Conservation (phyloP, 2,888 invertebrate species). For the Dexiosoma caninum region DNA sequence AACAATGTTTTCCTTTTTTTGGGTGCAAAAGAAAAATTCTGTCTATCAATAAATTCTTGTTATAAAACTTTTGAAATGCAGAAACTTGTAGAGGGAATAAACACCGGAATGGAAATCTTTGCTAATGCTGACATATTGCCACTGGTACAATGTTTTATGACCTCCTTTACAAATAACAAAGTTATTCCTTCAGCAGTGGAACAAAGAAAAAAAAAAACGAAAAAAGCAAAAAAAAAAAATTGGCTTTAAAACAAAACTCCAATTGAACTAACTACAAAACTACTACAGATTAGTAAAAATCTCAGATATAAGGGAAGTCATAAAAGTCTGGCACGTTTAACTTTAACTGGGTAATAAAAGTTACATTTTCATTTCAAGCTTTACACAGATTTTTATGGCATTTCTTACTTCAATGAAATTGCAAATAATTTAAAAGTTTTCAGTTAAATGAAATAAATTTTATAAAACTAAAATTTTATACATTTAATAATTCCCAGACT, state of each 20-base stretch:
- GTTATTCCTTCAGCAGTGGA: too few relatives aligned
- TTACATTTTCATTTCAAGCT: too few relatives aligned
- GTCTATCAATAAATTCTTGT: slow-evolving; percentile 31
- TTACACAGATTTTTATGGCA: too few relatives aligned
- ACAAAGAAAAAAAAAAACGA: too few relatives aligned
- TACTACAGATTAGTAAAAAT: not conserved
- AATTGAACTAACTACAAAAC: not conserved
- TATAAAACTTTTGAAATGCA: slow-evolving; percentile 9
- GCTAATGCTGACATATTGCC: slow-evolving; percentile 52
- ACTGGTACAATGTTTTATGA: slow-evolving; percentile 35
- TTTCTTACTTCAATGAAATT: too few relatives aligned
- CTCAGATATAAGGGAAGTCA: not conserved
- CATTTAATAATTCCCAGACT: too few relatives aligned
- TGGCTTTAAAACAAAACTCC: slow-evolving; percentile 35
- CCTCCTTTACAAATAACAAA: slow-evolving; percentile 24
- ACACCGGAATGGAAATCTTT: slow-evolving; percentile 32
- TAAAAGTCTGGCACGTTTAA: not conserved
- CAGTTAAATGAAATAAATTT: too few relatives aligned
- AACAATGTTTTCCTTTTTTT: slow-evolving; percentile 54
- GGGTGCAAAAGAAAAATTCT: slow-evolving; percentile 4
- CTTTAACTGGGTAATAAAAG: not conserved
- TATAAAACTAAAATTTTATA: too few relatives aligned
- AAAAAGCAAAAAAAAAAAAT: slow-evolving; percentile 15
- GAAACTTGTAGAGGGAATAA: slow-evolving; percentile 24
- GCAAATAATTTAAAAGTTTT: too few relatives aligned